Evolutionary conservation across 2,888 invertebrate genomes (phyloP), one percentile per base, ranked within the genome.

Genomic region (Amiota communis): DNA sequence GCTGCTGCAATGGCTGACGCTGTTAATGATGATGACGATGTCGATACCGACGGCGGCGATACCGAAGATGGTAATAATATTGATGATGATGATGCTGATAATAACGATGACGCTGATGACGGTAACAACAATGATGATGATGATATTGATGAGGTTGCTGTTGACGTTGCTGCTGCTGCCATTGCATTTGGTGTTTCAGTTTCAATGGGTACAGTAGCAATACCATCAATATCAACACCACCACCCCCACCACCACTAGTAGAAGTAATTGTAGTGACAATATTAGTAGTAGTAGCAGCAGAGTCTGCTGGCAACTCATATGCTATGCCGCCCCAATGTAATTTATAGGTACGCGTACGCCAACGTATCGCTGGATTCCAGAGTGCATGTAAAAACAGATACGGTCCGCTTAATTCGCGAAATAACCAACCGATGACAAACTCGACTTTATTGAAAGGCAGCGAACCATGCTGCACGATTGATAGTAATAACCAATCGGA

Each of bases 241-340:
- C 36, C 36, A 36, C 36, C 36, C 2, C 36, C 36, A 36, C 36
- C 36, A 36, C 36, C 36, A 36, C 36, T 36, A 36, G 36, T 6
- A 36, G 36, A 36, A 36, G 2, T 0, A 36, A 36, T 36, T 36
- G 36, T 36, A 36, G 36, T 36, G 36, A 36, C 36, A 36, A 17
- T 23, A 59, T 59, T 36, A 8, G 63, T n/a, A 6, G 11, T 36
- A 6, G 11, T 36, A 63, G 36, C 1, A 13, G 46, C 3, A 36
- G 20, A 23, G 13, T 11, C 20, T 75, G 74, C 61, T 17, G 94
- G 94, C 80, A 96, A 92, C 91, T 97, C 96, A 87, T 98, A 97
- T 68, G 97, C 98, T 65, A 95, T 91, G 51, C 99, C 99, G 77
- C 99, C 98, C 98, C 98, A 99, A 83, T 95, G 94, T 77, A 99